Base-by-base conservation (phyloP, 2,797 vertebrate species). In the Rousettus madagascariensis region DNA sequence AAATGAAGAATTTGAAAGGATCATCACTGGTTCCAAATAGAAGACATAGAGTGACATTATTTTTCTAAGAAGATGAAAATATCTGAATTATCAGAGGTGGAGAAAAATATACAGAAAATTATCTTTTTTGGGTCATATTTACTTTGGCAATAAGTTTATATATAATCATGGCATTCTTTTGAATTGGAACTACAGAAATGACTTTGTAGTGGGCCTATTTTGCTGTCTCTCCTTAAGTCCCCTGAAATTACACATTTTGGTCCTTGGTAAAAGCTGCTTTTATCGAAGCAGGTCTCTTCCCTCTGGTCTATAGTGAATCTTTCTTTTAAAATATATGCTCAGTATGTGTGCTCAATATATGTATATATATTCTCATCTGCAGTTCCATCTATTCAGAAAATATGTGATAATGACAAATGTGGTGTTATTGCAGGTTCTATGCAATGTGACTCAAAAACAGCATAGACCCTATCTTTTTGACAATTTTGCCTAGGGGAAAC, bases 11-110 rank as follows among this genome's bases (percentile, higher is more conserved):
- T 84, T 55, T 93, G 30, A 16, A 78, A 78, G 26, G 51, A 66
- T 6, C 51, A 8, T 28, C 11, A 65, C 43, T 71, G 41, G 22
- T 91, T 93, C 12, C n/a, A 91, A 71, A 57, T 75, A 79, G 8
- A 94, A 90, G 55, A 63, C 46, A 55, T 8, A 6, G 8, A 12
- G 36, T 93, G 6, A 24, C 6, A 19, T 20, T 72, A 72, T 51
- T 94, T 95, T 94, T 65, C 41, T 90, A 36, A 85, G 22, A 5
- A 86, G 9, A 65, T 55, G 5, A 80, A 90, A 95, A 51, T 28
- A 82, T n/a, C 53, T 82, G 28, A 75, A 43, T 63, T 82, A 3
- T 57, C 13, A 82, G 26, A 72, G 2, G 7, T 80, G 28, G 57
- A 74, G 51, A 22, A 1, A 15, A 24, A 74, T 90, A 79, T 22